These are phyloP conservation scores for Peromyscus attwateri DNA, from an alignment of 2,797 vertebrate species.

Conservation along the genomic window DNA sequence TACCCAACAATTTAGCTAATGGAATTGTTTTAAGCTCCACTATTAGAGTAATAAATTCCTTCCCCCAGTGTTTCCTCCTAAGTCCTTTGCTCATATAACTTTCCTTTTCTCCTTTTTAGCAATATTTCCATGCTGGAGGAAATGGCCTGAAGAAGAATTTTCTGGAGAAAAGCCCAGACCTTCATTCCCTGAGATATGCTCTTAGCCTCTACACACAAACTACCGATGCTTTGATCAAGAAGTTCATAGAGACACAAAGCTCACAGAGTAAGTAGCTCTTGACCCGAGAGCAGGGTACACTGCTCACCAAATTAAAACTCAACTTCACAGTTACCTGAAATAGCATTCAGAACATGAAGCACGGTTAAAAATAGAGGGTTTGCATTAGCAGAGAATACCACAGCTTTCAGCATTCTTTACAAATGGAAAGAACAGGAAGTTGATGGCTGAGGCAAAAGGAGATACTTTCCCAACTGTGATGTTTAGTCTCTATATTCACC, in stretches of 20 bases:
- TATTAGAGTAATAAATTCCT: neutral
- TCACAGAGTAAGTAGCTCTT: constrained; percentile 94
- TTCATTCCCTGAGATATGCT: constrained; percentile 97
- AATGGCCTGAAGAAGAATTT: constrained; percentile 98
- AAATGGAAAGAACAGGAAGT: neutral
- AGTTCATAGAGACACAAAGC: constrained; percentile 97
- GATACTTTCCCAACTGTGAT: neutral
- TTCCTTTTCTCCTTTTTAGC: constrained; percentile 88
- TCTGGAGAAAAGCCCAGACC: constrained; percentile 97
- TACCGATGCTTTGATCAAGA: constrained; percentile 98
- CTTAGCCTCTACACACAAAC: constrained; percentile 99
- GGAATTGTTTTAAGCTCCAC: neutral
- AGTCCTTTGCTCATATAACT: constrained; percentile 1
- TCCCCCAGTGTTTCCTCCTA: neutral
- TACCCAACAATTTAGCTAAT: neutral
- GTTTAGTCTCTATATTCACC: neutral
- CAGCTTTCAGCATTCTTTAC: neutral
- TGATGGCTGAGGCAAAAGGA: neutral
- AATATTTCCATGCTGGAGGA: constrained; percentile 99
- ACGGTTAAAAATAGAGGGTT: neutral
- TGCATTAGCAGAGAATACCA: neutral
- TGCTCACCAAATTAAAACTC: neutral
- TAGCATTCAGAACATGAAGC: neutral
- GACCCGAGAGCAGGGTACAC: neutral
- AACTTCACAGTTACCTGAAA: neutral